phyloP scores from a whole-genome alignment of 2,113 vertebrate genomes.

The Semnornis frantzii region DNA sequence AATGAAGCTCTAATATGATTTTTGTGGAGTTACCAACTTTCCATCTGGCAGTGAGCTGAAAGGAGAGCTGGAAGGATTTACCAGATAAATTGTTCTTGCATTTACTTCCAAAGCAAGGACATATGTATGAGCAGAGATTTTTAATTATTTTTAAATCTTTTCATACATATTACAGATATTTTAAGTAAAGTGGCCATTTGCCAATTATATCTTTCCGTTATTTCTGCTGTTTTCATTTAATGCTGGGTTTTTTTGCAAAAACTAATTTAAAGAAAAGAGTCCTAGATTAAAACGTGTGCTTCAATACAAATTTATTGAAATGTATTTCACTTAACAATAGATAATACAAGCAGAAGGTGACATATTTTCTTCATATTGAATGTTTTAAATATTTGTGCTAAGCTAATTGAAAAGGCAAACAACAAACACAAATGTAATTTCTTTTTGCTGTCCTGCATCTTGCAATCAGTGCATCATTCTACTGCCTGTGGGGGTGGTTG shows the following conservation, averaged over 20 bases:
- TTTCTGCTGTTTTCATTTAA: background rate
- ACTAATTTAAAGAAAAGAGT: background rate
- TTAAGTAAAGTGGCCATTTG: background rate
- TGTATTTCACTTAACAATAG: background rate
- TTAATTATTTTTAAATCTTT: background rate
- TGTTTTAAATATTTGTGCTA: background rate
- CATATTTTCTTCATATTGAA: background rate
- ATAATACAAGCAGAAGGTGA: background rate
- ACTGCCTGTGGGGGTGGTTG: background rate
- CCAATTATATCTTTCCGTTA: background rate
- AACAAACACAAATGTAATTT: constrained; percentile 5
- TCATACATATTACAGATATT: background rate
- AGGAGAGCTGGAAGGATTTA: background rate
- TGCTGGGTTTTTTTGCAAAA: background rate
- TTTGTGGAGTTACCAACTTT: background rate
- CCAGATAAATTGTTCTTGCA: background rate
- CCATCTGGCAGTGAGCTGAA: background rate
- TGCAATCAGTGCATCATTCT: background rate
- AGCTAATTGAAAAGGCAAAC: constrained; percentile 23
- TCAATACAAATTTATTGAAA: background rate
- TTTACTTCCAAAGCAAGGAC: background rate
- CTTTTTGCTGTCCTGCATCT: background rate
- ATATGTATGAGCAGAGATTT: background rate
- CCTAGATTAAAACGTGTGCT: background rate
- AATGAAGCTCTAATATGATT: background rate